Conservation (phyloP, 1,140 invertebrate genomes). For the Bilobella aurantiaca region DNA sequence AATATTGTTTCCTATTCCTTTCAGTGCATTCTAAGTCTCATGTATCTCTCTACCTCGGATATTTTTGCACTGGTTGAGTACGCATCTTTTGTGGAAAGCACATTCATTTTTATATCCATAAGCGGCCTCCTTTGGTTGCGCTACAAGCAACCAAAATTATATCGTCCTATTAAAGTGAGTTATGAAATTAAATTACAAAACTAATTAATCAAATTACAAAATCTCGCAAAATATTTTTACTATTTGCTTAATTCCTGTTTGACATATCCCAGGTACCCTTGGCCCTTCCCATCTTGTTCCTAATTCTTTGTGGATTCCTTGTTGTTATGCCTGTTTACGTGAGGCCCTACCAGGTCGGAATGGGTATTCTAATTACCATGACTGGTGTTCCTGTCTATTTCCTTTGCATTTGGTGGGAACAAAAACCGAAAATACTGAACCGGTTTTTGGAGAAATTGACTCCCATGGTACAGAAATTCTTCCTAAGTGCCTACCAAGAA, state of each 20-base stretch:
- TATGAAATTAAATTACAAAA: too few species aligned
- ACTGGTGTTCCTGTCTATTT: slow-evolving; percentile 80
- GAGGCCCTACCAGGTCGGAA: slow-evolving; percentile 65
- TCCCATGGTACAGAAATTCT: slow-evolving; percentile 64
- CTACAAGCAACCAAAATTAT: slow-evolving; percentile 56
- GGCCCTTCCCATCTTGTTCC: slow-evolving; percentile 66
- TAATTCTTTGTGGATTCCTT: slow-evolving; percentile 66
- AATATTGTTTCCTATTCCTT: too few species aligned
- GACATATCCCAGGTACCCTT: slow-evolving; percentile 30
- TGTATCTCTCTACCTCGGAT: slow-evolving; percentile 71
- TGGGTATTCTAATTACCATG: slow-evolving; percentile 75
- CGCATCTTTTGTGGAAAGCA: slow-evolving; percentile 81
- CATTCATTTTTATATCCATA: slow-evolving; percentile 82
- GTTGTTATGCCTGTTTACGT: slow-evolving; percentile 68
- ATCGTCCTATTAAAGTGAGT: slow-evolving; percentile 57
- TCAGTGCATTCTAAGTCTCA: slow-evolving; percentile 2
- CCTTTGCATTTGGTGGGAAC: slow-evolving; percentile 60
- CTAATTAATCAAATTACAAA: too few species aligned
- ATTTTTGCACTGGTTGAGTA: slow-evolving; percentile 88
- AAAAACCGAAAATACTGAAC: slow-evolving; percentile 39
- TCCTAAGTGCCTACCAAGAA: slow-evolving; percentile 65
- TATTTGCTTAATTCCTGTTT: too few species aligned
- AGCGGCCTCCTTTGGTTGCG: slow-evolving; percentile 76
- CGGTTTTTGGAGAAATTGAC: slow-evolving; percentile 43
- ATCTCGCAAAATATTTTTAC: too few species aligned